Conservation (phyloP, 1,140 invertebrate genomes). For the Maconellicoccus hirsutus region DNA sequence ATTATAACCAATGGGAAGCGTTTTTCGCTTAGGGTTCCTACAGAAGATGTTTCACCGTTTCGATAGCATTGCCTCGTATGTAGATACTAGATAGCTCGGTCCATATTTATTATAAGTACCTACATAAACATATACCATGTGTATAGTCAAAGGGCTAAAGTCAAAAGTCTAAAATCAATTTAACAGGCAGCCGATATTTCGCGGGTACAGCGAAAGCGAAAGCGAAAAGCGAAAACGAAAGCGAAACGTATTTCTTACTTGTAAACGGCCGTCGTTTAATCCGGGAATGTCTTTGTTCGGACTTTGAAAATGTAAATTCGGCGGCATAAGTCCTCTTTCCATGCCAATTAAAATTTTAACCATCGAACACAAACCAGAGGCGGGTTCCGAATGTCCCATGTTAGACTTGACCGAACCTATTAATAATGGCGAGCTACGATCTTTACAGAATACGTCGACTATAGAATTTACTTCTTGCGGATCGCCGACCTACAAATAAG, state of each 20-base stretch:
- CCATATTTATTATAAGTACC: no score
- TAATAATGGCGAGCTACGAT: constrained; percentile 62
- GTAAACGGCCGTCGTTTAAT: constrained; percentile 68
- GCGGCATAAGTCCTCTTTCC: constrained; percentile 73
- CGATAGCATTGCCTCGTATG: no score
- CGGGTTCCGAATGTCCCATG: constrained; percentile 94
- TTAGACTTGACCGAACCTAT: constrained; percentile 96
- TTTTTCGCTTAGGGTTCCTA: no score
- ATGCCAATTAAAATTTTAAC: constrained; percentile 86
- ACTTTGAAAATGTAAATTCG: constrained; percentile 75
- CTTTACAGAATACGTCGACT: constrained; percentile 73
- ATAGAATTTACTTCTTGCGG: constrained; percentile 93
- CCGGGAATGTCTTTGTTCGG: constrained; percentile 85
- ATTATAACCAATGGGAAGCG: no score
- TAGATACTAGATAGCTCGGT: no score
- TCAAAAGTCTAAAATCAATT: no score
- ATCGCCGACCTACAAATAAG: constrained; percentile 61
- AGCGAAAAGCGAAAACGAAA: no score
- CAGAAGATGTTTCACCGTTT: no score
- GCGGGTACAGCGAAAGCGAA: not conserved
- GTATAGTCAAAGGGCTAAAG: no score
- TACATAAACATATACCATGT: no score
- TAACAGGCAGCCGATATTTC: not conserved
- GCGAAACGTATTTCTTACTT: constrained; percentile 38
- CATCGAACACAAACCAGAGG: constrained; percentile 79